Evolutionary conservation across 2,113 vertebrate species (phyloP).

Genomic region (Tichodroma muraria): DNA sequence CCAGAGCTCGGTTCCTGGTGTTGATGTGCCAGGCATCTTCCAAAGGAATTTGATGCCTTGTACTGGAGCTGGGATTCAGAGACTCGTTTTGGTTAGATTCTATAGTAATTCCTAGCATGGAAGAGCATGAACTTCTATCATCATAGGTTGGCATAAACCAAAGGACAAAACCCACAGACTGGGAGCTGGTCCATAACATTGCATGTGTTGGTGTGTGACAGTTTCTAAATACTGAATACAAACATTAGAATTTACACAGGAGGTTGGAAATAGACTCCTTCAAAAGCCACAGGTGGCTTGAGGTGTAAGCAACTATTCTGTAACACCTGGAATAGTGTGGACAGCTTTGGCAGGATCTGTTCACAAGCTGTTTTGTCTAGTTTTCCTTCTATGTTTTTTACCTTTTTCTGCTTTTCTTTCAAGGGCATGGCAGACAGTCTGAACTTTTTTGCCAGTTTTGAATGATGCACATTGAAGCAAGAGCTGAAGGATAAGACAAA

Average conservation of each 20-base stretch:
- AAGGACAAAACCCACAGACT: neutral
- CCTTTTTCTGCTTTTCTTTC: neutral
- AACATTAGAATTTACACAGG: neutral
- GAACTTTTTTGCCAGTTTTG: neutral
- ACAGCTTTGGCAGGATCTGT: neutral
- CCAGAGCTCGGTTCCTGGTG: neutral
- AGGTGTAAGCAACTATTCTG: neutral
- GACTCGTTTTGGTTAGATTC: neutral
- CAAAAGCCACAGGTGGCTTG: neutral
- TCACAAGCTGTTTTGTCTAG: neutral
- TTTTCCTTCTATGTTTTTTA: neutral
- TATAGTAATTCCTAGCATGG: neutral
- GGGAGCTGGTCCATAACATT: neutral
- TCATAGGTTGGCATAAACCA: neutral
- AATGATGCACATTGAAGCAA: neutral
- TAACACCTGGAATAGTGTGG: neutral
- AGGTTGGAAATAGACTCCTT: neutral
- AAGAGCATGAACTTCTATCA: neutral
- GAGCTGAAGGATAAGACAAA: slow-evolving; percentile 1
- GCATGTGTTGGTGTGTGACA: neutral
- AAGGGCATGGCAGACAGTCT: neutral
- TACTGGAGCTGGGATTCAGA: neutral
- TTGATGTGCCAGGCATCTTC: neutral
- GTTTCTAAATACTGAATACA: neutral
- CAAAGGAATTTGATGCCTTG: neutral